phyloP scores from a whole-genome alignment of 2,888 invertebrate species.

The Pyrochroa serraticornis region DNA sequence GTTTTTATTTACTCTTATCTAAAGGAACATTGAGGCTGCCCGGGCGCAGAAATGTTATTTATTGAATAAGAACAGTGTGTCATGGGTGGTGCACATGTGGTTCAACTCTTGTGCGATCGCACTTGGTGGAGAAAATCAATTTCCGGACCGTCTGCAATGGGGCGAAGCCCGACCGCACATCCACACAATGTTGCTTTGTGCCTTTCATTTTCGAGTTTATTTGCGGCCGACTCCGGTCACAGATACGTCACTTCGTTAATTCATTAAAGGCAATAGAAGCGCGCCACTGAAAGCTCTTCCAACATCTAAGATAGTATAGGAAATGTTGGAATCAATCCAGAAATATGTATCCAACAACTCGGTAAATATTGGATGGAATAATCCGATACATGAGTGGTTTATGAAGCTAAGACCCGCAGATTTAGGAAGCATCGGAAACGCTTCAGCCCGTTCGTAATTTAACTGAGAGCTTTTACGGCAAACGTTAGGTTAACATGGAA shows the following conservation, averaged over 20 bases:
- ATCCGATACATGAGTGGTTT: constrained; percentile 20
- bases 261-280: no score
- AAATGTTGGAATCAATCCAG: background rate
- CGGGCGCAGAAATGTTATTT: constrained; percentile 38
- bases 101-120: constrained; percentile 43
- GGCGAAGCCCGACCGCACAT: constrained; percentile 42
- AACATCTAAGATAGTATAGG: no score
- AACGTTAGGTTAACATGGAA: constrained; percentile 20
- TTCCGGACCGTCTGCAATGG: constrained; percentile 48
- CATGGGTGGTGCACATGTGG: constrained; percentile 47
- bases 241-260: no score
- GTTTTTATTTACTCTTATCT: constrained; percentile 7
- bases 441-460: constrained; percentile 19
- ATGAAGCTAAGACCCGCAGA: constrained; percentile 18
- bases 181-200: constrained; percentile 27
- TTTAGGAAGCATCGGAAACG: constrained; percentile 11
- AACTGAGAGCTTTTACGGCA: constrained; percentile 24
- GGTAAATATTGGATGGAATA: constrained; percentile 13
- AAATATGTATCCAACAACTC: constrained; percentile 9
- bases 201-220: no score
- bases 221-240: no score
- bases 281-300: no score
- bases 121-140: constrained; percentile 51
- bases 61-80: constrained; percentile 43
- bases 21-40: constrained; percentile 21